These are phyloP conservation scores for Hycleus cichorii DNA, from an alignment of 1,140 invertebrate species.

Conservation along the genomic window DNA sequence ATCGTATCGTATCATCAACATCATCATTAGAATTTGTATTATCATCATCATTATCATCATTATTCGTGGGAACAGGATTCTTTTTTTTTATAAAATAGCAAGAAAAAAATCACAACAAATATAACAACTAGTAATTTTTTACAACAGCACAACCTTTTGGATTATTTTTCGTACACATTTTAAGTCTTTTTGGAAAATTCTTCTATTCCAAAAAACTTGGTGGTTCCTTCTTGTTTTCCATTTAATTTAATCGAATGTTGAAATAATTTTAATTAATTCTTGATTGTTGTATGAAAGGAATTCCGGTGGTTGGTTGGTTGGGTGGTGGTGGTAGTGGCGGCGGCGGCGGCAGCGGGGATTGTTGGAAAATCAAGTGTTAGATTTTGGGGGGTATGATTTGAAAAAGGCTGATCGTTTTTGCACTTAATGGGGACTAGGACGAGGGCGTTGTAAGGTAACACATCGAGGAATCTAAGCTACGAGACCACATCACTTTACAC, in stretches of 20 bases:
- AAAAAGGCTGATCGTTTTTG: conserved; percentile 25
- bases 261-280: conserved; percentile 14
- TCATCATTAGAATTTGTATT: no score
- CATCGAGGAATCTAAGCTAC: conserved; percentile 39
- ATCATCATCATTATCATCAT: conserved; percentile 7
- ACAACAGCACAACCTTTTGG: conserved; percentile 39
- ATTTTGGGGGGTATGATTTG: neutral
- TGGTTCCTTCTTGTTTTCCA: no score
- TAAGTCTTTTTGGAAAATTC: neutral
- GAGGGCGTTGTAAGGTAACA: conserved; percentile 35
- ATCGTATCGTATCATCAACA: conserved; percentile 29
- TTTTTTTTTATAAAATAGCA: conserved; percentile 33
- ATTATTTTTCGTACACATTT: conserved; percentile 34
- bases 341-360: no score
- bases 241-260: no score
- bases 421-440: conserved; percentile 25
- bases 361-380: neutral
- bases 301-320: neutral
- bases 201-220: no score
- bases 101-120: conserved; percentile 38
- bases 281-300: neutral
- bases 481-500: conserved; percentile 39
- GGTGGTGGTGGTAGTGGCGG: no score
- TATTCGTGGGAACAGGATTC: conserved; percentile 26
- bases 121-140: conserved; percentile 37